A percentile compares a stretch with the other conserved stretches of the same genome.
Conservation (phyloP, 1,140 invertebrate species). For the Mactra quadrangularis region DNA sequence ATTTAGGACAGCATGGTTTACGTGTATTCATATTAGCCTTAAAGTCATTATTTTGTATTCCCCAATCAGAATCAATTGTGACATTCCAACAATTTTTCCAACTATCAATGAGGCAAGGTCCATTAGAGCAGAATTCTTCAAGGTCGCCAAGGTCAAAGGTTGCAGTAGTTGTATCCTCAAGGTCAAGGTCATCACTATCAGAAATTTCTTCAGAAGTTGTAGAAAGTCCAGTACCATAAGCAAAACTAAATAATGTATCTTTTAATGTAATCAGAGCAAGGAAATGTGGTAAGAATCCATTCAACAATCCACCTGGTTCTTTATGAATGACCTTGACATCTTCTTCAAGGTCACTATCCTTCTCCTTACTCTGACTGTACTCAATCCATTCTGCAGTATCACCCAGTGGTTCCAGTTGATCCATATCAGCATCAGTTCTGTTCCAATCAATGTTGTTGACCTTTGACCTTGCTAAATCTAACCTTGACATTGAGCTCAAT, state of each 20-base stretch:
- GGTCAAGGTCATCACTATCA: not conserved
- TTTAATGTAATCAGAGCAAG: constrained; percentile 61
- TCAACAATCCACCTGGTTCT: constrained; percentile 18
- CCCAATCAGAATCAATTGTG: constrained; percentile 40
- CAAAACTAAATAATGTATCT: constrained; percentile 53
- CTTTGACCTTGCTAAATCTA: not conserved
- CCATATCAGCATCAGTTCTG: not conserved
- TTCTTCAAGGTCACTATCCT: not conserved
- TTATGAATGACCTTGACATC: not conserved
- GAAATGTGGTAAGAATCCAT: constrained; percentile 45
- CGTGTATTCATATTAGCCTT: not conserved
- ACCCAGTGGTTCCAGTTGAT: not conserved
- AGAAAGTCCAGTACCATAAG: constrained; percentile 25
- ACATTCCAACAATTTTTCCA: constrained; percentile 55
- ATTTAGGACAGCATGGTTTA: not conserved
- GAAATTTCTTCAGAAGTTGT: not conserved
- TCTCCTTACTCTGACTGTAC: not conserved
- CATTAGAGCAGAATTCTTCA: constrained; percentile 37
- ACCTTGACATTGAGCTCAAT: not conserved
- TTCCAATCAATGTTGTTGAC: not conserved
- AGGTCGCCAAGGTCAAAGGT: not conserved
- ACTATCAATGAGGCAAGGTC: constrained; percentile 37
- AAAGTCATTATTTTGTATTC: not conserved
- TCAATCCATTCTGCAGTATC: not conserved
- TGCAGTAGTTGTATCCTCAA: not conserved